These are phyloP conservation scores for Tetragonisca angustula DNA, from an alignment of 2,888 invertebrate genomes.

Conservation along the genomic window DNA sequence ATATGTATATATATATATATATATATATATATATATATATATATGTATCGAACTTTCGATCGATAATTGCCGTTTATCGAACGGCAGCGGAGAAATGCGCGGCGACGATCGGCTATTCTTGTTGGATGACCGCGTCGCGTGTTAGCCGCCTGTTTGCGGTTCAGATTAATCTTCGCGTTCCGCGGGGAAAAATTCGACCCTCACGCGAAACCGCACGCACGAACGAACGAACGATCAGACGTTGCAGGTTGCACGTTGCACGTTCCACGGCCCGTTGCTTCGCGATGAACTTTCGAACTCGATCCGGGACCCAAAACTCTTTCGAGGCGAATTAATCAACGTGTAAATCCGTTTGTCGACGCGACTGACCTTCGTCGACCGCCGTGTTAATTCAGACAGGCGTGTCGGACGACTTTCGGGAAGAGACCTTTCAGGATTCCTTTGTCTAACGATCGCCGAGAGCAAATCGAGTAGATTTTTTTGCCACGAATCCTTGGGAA, in stretches of 20 bases:
- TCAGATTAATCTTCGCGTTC: conserved; percentile 46
- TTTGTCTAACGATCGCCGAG: no score
- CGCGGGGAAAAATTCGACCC: conserved; percentile 45
- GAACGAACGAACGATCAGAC: conserved; percentile 44
- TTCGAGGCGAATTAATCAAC: conserved; percentile 34
- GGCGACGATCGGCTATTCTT: background rate
- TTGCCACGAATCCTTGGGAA: no score
- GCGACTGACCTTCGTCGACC: background rate
- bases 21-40: no score
- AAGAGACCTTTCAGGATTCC: no score
- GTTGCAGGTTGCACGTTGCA: conserved; percentile 36
- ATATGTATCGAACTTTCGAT: background rate
- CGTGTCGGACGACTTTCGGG: no score
- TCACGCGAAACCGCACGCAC: conserved; percentile 52
- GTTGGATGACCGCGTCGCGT: conserved; percentile 42
- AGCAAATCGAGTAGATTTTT: no score
- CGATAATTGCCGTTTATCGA: background rate
- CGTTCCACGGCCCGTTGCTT: conserved; percentile 21
- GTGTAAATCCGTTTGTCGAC: conserved; percentile 23
- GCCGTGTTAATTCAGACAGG: no score
- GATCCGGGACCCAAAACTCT: conserved; percentile 16
- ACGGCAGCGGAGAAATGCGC: no score
- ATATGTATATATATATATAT: no score
- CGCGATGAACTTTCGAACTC: conserved; percentile 44
- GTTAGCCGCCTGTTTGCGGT: conserved; percentile 37